phyloP scores from a whole-genome alignment of 2,888 invertebrate genomes.

The Flabesymbios commensalis region DNA sequence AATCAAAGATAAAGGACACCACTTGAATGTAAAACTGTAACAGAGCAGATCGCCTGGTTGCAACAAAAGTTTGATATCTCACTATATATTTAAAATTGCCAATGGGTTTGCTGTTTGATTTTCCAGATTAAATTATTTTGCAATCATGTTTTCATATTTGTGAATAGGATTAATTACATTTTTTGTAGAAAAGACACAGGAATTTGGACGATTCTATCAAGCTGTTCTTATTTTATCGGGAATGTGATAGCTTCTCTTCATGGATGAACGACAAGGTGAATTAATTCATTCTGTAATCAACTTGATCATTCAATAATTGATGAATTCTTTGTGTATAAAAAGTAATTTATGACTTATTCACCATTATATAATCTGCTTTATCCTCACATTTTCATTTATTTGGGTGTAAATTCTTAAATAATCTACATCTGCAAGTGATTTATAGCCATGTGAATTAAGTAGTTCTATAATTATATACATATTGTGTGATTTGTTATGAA shows the following conservation, averaged over 20 bases:
- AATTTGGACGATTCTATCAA: conserved; percentile 90
- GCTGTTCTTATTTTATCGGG: conserved; percentile 89
- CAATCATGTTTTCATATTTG: too few relatives aligned
- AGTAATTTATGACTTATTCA: not conserved
- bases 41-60: too few relatives aligned
- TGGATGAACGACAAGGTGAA: conserved; percentile 89
- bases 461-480: not conserved
- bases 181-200: conserved; percentile 72
- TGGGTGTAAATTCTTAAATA: not conserved
- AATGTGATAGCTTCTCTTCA: conserved; percentile 95
- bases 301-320: too few relatives aligned
- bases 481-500: too few relatives aligned
- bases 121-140: too few relatives aligned
- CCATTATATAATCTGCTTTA: not conserved
- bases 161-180: not conserved
- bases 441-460: not conserved
- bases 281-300: not conserved
- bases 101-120: not conserved
- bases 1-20: too few relatives aligned
- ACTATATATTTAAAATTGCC: not conserved
- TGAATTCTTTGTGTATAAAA: not conserved
- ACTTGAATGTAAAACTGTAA: too few relatives aligned
- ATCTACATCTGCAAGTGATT: not conserved
- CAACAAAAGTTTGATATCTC: not conserved
- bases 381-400: not conserved